Evolutionary conservation across 2,888 invertebrate genomes (phyloP).

Genomic region (Brassicogethes aeneus): DNA sequence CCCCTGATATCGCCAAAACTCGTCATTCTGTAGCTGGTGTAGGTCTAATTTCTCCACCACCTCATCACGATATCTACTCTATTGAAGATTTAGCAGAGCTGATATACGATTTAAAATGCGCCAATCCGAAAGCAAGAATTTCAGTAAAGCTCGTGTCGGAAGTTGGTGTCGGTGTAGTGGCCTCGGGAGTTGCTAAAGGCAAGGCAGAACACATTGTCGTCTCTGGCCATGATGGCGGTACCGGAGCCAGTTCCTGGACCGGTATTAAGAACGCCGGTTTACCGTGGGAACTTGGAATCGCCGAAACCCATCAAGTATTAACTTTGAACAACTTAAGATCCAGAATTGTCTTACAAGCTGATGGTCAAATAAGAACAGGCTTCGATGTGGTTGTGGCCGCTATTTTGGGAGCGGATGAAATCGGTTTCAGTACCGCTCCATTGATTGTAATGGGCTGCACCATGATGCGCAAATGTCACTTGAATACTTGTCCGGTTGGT

Average conservation of each 20-base stretch:
- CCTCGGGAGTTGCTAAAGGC: slow-evolving; percentile 72
- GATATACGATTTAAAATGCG: slow-evolving; percentile 96
- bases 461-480: slow-evolving; percentile 99
- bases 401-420: slow-evolving; percentile 93
- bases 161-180: slow-evolving; percentile 97
- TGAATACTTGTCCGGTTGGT: slow-evolving; percentile 98
- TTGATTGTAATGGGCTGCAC: slow-evolving; percentile 97
- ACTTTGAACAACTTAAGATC: slow-evolving; percentile 88
- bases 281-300: slow-evolving; percentile 97
- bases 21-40: slow-evolving; percentile 95
- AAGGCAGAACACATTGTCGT: slow-evolving; percentile 98
- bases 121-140: slow-evolving; percentile 90
- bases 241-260: slow-evolving; percentile 98
- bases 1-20: slow-evolving; percentile 89
- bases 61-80: slow-evolving; percentile 99
- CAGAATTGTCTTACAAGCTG: slow-evolving; percentile 91
- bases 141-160: slow-evolving; percentile 98
- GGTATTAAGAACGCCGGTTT: slow-evolving; percentile 97
- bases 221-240: slow-evolving; percentile 98
- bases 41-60: slow-evolving; percentile 96
- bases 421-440: slow-evolving; percentile 97
- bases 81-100: slow-evolving; percentile 98
- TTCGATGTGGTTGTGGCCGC: slow-evolving; percentile 96
- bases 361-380: slow-evolving; percentile 88
- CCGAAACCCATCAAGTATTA: slow-evolving; percentile 96